Evolutionary conservation across 2,888 invertebrate genomes (phyloP), one percentile per base, ranked within the genome.

Genomic region (Disparrhopalites patrizii): DNA sequence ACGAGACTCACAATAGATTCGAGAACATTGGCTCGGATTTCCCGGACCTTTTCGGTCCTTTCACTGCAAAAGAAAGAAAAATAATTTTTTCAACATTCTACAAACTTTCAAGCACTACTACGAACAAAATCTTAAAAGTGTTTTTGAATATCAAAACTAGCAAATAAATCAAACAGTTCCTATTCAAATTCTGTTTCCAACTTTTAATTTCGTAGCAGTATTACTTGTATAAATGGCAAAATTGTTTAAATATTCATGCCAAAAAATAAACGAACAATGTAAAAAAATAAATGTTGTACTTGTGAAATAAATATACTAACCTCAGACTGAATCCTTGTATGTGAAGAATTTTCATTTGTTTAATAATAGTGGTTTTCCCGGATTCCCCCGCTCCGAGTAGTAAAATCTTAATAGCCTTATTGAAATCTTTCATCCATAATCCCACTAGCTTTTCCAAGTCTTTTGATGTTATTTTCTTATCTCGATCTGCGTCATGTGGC

Each of bases 281-380:
- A 23, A 8, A 31, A 38, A 30, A 51, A 43, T n/a, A 40, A 13
- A 23, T 47, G 7, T 23, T 28, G 13, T 40, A 60, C 13, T 40
- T 66, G 43, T 67, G 7, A 40, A 54, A 31, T 28, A n/a, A n/a
- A 43, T 1, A 25, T 68, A 15, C 67, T 13, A 36, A 90, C 90
- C 84, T 83, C 18, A 85, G 82, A 18, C 86, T 84, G 75, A 88
- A 91, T 60, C 89, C 91, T 77, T 89, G 86, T 4, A 90, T 86
- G 76, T 91, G 90, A 47, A 91, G 79, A 74, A 91, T 91, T 78
- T 87, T 88, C 91, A 91, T 91, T 79, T 91, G 91, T 77, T 91
- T 91, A 27, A 91, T 86, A 18, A 91, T 88, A 0, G 91, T 91
- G 0, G 91, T 91, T 78, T 91, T 91, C 0, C 71, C 70, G 36